phyloP scores from a whole-genome alignment of 2,113 vertebrate genomes.

The Semicossyphus pulcher region DNA sequence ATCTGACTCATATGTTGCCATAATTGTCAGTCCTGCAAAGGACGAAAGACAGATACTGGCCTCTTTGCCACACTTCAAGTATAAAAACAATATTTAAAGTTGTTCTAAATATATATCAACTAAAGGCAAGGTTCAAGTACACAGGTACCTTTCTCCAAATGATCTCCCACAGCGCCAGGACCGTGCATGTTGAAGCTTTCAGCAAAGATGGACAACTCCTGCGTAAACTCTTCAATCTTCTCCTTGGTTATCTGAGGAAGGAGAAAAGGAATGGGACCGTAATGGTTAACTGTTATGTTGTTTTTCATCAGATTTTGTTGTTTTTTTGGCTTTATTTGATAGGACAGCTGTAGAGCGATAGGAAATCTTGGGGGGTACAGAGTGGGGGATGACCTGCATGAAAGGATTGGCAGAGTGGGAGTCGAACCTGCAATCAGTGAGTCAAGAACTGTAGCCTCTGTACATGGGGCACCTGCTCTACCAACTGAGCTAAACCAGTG shows the following conservation, averaged over 20 bases:
- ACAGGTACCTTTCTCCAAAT: conserved; percentile 91
- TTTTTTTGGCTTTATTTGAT: too few species aligned
- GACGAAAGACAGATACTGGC: neutral
- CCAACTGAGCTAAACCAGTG: too few species aligned
- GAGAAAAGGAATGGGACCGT: neutral
- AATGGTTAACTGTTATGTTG: neutral
- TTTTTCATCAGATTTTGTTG: neutral
- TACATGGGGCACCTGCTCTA: too few species aligned
- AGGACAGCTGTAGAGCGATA: too few species aligned
- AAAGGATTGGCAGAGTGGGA: too few species aligned
- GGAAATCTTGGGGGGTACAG: too few species aligned
- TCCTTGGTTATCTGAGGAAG: conserved; percentile 85
- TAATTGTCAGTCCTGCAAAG: conserved; percentile 84
- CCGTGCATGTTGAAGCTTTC: conserved; percentile 86
- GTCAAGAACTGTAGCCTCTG: too few species aligned
- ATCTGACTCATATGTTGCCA: conserved; percentile 86
- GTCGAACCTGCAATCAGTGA: too few species aligned
- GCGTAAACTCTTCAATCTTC: conserved; percentile 82
- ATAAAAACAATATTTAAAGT: neutral
- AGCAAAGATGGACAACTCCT: conserved; percentile 84
- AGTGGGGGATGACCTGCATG: too few species aligned
- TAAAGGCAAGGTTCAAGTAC: neutral
- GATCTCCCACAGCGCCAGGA: conserved; percentile 90
- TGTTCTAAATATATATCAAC: neutral
- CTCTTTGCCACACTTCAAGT: neutral